Evolutionary conservation across 2,113 vertebrate genomes (phyloP).

Genomic region (Rattus norvegicus): DNA sequence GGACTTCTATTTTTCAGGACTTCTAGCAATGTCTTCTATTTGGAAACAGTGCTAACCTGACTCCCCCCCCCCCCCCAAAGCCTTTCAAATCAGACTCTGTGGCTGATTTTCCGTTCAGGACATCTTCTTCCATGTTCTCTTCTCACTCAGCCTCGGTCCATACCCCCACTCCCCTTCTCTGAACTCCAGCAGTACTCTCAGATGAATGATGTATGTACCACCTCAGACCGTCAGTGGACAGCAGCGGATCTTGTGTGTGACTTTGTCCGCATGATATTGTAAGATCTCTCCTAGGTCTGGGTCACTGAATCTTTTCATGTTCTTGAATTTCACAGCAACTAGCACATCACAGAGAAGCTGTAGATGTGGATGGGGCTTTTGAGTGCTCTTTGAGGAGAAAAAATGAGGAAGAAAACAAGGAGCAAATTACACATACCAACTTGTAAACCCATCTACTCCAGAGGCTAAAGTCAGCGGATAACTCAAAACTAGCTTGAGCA

Average conservation of each 20-base stretch:
- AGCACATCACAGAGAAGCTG: constrained; percentile 35
- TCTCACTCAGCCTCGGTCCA: not conserved
- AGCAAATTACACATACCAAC: not conserved
- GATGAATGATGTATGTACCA: constrained; percentile 30
- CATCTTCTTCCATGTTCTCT: not conserved
- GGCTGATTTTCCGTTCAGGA: not conserved
- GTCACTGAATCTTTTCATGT: constrained; percentile 58
- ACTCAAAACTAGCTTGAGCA: not conserved
- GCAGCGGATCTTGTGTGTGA: constrained; percentile 43
- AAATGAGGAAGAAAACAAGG: not conserved
- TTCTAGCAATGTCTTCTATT: constrained; percentile 6
- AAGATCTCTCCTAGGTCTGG: constrained; percentile 32
- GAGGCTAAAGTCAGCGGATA: not conserved
- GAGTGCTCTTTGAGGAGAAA: not conserved
- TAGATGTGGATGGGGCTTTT: constrained; percentile 28
- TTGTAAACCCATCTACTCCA: not conserved
- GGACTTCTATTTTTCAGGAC: too few species aligned
- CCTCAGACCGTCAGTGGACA: not conserved
- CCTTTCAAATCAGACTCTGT: not conserved
- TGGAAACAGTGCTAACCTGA: constrained; percentile 24
- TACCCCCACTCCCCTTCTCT: not conserved
- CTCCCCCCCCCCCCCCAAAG: not conserved
- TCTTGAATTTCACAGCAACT: constrained; percentile 60
- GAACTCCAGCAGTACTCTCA: not conserved
- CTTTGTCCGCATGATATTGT: constrained; percentile 61